phyloP scores from a whole-genome alignment of 2,888 invertebrate genomes.

The Hipparchia semele region DNA sequence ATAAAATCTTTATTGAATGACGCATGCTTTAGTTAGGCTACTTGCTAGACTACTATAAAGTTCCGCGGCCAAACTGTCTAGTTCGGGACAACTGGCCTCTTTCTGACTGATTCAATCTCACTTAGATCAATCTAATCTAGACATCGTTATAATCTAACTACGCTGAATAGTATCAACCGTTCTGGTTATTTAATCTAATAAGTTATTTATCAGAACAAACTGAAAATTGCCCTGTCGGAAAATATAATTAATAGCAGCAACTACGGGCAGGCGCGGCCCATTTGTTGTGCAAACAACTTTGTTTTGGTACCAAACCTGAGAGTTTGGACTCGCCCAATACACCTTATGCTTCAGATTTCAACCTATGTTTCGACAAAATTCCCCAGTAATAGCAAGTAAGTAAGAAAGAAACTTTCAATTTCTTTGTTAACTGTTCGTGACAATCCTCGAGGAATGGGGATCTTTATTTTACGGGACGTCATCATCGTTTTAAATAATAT shows the following conservation, averaged over 20 bases:
- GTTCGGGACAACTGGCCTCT: too few species aligned
- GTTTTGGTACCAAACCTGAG: conserved; percentile 38
- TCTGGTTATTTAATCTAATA: too few species aligned
- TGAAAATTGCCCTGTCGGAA: conserved; percentile 4
- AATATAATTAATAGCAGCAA: conserved; percentile 36
- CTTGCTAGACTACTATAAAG: too few species aligned
- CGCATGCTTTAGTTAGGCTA: neutral
- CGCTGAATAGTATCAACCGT: neutral
- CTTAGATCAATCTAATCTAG: neutral
- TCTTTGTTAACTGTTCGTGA: neutral
- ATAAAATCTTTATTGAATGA: conserved; percentile 14
- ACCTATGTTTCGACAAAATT: neutral
- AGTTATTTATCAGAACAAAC: neutral
- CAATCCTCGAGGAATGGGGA: neutral
- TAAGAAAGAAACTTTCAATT: neutral
- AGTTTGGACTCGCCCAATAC: conserved; percentile 2
- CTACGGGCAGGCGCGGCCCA: conserved; percentile 63
- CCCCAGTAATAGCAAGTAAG: neutral
- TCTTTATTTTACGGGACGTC: too few species aligned
- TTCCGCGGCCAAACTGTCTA: too few species aligned
- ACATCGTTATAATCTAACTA: neutral
- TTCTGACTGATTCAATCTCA: conserved; percentile 10
- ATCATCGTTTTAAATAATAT: too few species aligned
- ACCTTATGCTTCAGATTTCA: neutral
- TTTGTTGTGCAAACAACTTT: conserved; percentile 70